Evolutionary conservation across 2,113 vertebrate genomes (phyloP), one percentile per base, ranked within the genome.

Genomic region (Lepidothrix coronata): DNA sequence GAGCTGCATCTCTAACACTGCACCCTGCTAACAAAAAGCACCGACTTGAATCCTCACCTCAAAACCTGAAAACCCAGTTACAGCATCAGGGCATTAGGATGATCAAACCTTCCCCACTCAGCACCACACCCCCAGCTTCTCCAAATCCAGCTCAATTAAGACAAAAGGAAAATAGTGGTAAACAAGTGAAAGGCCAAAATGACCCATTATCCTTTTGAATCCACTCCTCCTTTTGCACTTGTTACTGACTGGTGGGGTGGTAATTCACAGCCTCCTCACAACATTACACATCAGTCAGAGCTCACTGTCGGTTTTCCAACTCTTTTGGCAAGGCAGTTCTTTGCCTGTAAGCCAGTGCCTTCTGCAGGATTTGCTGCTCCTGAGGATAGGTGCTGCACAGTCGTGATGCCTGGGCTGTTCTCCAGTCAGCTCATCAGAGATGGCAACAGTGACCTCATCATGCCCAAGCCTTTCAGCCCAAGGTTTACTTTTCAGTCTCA

Each of bases 351-450:
- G 6, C 68, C 1, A 0, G 6, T 11, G 51, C 43, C 43, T 84
- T 55, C 84, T 89, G 65, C 76, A 66, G 72, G 63, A 59, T 49
- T 71, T 71, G 72, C 54, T 18, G 55, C 61, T 76, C 44, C 80
- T 18, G 19, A 84, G 43, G 28, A 91, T 59, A 92, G 72, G 72
- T 37, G 55, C 49, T 37, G 43, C 51, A 54, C 20, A 33, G 62
- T 35, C 8, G 0, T 0, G 0, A 5, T 14, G 35, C 35, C 66
- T 1, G 4, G 61, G 77, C 77, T 81, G 57, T 41, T 74, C 87
- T 81, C 80, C 85, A 63, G 57, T 21, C 77, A 71, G n/a, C 65
- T 87, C 31, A 37, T 21, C 68, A 63, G 55, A 48, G 82, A 71
- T 12, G 46, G 24, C 41, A 59, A 12, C 39, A 19, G 25, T 5